These are phyloP conservation scores for Enteromius thamalakanensis DNA, from an alignment of 2,797 vertebrate genomes.

Conservation along the genomic window DNA sequence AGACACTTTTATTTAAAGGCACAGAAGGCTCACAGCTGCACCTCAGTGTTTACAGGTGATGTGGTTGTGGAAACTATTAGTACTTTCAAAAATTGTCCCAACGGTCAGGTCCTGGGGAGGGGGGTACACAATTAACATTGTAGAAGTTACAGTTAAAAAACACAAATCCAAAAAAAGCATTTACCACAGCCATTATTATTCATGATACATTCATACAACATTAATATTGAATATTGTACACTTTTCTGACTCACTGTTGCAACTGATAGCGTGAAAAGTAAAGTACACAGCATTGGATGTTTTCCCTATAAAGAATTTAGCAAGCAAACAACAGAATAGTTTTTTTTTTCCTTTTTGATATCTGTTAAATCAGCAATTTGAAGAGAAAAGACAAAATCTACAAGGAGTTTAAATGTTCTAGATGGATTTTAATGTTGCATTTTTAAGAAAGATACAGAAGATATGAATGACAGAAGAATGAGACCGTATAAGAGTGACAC, in stretches of 20 bases:
- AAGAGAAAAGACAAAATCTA: conserved; percentile 32
- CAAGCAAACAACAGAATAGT: not conserved
- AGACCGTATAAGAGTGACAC: conserved; percentile 70
- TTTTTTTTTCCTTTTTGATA: not conserved
- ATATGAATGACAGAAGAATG: conserved; percentile 61
- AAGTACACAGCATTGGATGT: not conserved
- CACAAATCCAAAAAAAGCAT: not conserved
- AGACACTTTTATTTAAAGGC: conserved; percentile 47
- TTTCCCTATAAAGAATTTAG: conserved; percentile 21
- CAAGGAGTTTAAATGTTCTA: conserved; percentile 34
- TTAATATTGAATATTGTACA: conserved; percentile 20
- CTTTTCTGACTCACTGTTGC: not conserved
- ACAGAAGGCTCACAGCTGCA: conserved; percentile 40
- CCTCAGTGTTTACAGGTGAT: conserved; percentile 29
- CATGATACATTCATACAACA: conserved; percentile 25
- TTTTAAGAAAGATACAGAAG: conserved; percentile 34
- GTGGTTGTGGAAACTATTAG: conserved; percentile 6
- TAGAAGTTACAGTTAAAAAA: conserved; percentile 28
- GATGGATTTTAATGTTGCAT: conserved; percentile 26
- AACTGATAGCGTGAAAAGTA: not conserved
- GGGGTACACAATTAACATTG: not conserved
- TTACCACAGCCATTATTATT: conserved; percentile 22
- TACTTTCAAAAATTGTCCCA: not conserved
- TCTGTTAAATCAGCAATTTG: not conserved
- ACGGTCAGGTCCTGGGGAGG: not conserved